Base-by-base conservation (phyloP, 2,113 vertebrate genomes). In the Progne subis region DNA sequence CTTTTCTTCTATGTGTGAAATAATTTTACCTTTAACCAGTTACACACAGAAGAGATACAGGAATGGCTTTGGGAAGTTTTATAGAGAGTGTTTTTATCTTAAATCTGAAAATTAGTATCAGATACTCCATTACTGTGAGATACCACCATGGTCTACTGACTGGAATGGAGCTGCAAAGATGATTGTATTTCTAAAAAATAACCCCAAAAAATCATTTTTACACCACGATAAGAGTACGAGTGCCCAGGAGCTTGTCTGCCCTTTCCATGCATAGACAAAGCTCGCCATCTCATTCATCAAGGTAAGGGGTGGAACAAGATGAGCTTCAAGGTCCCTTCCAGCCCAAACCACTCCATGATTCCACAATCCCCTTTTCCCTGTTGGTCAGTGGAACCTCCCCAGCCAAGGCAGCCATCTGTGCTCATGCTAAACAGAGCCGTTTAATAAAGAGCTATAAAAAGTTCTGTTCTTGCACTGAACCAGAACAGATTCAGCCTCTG, bases 401-500 rank as follows among this genome's bases (percentile, higher is more conserved):
- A 68, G 72, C 10, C 52, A 39, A 5, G 1, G 20, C 64, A 63
- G 75, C 64, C 90, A 91, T 37, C 78, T 81, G 67, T 43, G 75
- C 41, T 14, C 8, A 2, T 44, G 86, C 57, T 84, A 61, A 92
- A 87, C 65, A 82, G 55, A 78, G 69, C 88, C 65, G 64, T 84
- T 86, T 74, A 88, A 88, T 56, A 41, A 74, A 50, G 5, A 77
- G 63, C 64, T 59, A 83, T 25, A 57, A 88, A 83, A 88, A 64
- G 63, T 80, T 83, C 64, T 26, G 60, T 75, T 90, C 80, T 34
- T 59, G 87, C 86, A 63, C 53, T 93, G 86, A 90, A 65, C 56
- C 65, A 68, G 79, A 94, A 92, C 7, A 79, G 86, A 81, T 89
- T 74, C 43, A n/a, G 81, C 63, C 92, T 79, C 77, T 81, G 63